A percentile compares a stretch with the other conserved stretches of the same genome.
These are phyloP conservation scores for Theristicus caerulescens DNA, from an alignment of 2,113 vertebrate species.

Conservation along the genomic window DNA sequence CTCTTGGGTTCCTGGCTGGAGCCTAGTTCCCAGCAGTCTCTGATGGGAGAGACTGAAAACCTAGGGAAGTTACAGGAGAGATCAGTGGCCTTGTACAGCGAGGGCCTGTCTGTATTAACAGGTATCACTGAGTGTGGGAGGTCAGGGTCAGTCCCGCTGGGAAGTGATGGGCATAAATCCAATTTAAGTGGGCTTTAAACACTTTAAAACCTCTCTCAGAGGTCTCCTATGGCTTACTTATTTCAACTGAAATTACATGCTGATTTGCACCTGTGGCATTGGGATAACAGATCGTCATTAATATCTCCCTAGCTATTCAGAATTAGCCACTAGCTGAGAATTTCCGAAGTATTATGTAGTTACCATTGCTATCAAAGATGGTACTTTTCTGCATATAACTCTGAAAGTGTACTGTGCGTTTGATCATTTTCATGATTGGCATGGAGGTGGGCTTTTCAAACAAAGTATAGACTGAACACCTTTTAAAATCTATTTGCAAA, in stretches of 20 bases:
- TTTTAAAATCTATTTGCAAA: background rate
- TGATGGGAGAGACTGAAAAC: background rate
- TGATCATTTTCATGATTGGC: background rate
- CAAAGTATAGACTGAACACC: background rate
- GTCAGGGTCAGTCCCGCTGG: background rate
- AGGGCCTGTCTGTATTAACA: background rate
- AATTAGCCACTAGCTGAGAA: background rate
- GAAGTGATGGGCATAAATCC: background rate
- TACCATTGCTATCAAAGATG: background rate
- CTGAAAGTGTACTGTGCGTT: background rate
- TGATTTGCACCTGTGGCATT: background rate
- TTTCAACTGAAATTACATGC: background rate
- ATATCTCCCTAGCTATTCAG: background rate
- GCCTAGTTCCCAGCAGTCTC: background rate
- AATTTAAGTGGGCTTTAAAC: background rate
- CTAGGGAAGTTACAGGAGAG: background rate
- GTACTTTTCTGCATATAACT: accelerated
- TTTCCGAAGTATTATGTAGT: accelerated
- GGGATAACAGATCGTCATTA: background rate
- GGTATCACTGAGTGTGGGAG: background rate
- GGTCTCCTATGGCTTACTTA: background rate
- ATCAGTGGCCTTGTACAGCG: background rate
- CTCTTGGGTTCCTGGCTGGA: background rate
- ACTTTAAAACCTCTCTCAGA: background rate
- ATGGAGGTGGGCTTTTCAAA: background rate